These are phyloP conservation scores for Cylas formicarius DNA, from an alignment of 1,140 invertebrate species.

Conservation along the genomic window DNA sequence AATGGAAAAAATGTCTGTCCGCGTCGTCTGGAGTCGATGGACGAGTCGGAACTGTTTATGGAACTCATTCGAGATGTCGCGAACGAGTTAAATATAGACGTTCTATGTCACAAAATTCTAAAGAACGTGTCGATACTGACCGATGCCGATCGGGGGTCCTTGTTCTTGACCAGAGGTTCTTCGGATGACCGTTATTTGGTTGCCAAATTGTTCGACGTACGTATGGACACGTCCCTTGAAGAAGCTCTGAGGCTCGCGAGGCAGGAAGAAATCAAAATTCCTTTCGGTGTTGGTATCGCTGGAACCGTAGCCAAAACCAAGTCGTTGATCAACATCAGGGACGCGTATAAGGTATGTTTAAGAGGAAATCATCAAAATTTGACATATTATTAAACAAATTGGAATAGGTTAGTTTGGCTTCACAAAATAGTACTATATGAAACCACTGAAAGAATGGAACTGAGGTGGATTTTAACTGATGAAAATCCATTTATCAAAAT, in stretches of 20 bases:
- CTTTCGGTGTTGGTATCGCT: conserved; percentile 85
- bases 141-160: conserved; percentile 75
- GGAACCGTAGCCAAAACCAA: conserved; percentile 83
- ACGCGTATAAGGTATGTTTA: conserved; percentile 71
- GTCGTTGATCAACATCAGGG: conserved; percentile 80
- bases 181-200: conserved; percentile 69
- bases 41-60: conserved; percentile 80
- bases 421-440: too few species aligned
- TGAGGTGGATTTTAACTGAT: too few species aligned
- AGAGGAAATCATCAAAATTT: too few species aligned
- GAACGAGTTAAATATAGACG: conserved; percentile 88
- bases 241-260: conserved; percentile 64
- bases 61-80: conserved; percentile 88
- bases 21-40: conserved; percentile 32
- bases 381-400: too few species aligned
- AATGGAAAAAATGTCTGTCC: conserved; percentile 38
- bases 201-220: conserved; percentile 88
- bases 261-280: conserved; percentile 75
- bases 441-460: too few species aligned
- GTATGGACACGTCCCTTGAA: conserved; percentile 74
- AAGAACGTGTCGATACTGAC: conserved; percentile 84
- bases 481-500: too few species aligned
- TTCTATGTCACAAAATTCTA: conserved; percentile 88
- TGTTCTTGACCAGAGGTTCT: conserved; percentile 79
- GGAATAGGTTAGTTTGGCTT: too few species aligned